phyloP scores from a whole-genome alignment of 2,113 vertebrate species.

The Herpailurus yagouaroundi region DNA sequence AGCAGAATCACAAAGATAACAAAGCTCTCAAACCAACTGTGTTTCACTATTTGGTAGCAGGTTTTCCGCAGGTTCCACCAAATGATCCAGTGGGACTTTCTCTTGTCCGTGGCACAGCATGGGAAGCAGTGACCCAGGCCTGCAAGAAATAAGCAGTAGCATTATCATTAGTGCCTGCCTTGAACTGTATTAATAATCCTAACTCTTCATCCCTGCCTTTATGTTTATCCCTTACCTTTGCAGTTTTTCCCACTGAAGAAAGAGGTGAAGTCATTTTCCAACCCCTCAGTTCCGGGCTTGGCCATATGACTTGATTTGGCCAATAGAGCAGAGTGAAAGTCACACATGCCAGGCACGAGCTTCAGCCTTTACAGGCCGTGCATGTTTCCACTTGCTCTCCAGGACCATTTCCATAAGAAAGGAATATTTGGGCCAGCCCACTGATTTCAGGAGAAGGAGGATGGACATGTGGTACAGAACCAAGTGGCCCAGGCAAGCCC shows the following conservation, averaged over 20 bases:
- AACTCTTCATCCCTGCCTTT: not conserved
- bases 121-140: conserved; percentile 85
- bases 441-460: not conserved
- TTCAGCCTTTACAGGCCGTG: not conserved
- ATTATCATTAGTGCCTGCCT: not conserved
- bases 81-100: conserved; percentile 81
- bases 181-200: not conserved
- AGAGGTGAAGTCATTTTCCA: not conserved
- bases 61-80: conserved; percentile 96
- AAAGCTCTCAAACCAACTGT: conserved; percentile 97
- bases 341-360: not conserved
- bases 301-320: not conserved
- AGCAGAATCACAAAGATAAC: conserved; percentile 97
- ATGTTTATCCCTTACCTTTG: not conserved
- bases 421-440: not conserved
- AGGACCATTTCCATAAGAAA: not conserved
- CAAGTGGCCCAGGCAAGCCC: not conserved
- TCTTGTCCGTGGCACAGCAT: conserved; percentile 85
- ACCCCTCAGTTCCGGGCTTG: not conserved
- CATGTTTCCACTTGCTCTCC: not conserved
- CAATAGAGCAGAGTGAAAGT: not conserved
- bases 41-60: conserved; percentile 94
- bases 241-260: not conserved
- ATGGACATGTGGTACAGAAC: not conserved
- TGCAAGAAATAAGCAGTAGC: conserved; percentile 71